phyloP scores from a whole-genome alignment of 2,797 vertebrate species.

The Phataginus tricuspis region DNA sequence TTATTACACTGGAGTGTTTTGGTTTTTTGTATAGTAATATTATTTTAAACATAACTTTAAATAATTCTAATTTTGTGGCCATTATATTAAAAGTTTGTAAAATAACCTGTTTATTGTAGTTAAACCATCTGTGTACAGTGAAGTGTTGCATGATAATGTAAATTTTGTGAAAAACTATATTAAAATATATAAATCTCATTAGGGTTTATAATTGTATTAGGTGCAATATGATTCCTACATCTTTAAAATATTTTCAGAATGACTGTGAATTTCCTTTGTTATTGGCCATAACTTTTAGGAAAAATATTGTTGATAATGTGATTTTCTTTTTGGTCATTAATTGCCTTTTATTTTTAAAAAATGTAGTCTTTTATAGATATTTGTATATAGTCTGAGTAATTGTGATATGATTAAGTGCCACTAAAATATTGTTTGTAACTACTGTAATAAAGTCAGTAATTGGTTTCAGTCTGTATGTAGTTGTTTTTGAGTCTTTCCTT shows the following conservation, averaged over 20 bases:
- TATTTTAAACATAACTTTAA: constrained; percentile 84
- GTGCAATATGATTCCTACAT: constrained; percentile 94
- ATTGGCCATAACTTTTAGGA: constrained; percentile 89
- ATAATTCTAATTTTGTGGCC: constrained; percentile 85
- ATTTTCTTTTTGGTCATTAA: constrained; percentile 73
- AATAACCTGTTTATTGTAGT: constrained; percentile 89
- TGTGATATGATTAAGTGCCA: constrained; percentile 85
- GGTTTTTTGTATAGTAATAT: constrained; percentile 77
- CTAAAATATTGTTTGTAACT: constrained; percentile 86
- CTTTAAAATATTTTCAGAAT: constrained; percentile 88
- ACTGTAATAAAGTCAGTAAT: constrained; percentile 86
- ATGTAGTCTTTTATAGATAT: constrained; percentile 86
- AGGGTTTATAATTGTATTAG: constrained; percentile 89
- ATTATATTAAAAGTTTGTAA: constrained; percentile 87
- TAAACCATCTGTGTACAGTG: constrained; percentile 85
- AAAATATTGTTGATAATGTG: constrained; percentile 88
- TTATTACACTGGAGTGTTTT: constrained; percentile 83
- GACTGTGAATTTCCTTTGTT: constrained; percentile 90
- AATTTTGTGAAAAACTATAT: constrained; percentile 89
- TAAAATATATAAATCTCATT: constrained; percentile 89
- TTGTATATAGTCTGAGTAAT: constrained; percentile 86
- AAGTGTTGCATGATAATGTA: constrained; percentile 92
- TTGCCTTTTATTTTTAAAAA: constrained; percentile 75
- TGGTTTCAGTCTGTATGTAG: constrained; percentile 33
- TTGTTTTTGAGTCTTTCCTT: constrained; percentile 10